These are phyloP conservation scores for Lithophane ornitopus DNA, from an alignment of 2,888 invertebrate species.

Conservation along the genomic window DNA sequence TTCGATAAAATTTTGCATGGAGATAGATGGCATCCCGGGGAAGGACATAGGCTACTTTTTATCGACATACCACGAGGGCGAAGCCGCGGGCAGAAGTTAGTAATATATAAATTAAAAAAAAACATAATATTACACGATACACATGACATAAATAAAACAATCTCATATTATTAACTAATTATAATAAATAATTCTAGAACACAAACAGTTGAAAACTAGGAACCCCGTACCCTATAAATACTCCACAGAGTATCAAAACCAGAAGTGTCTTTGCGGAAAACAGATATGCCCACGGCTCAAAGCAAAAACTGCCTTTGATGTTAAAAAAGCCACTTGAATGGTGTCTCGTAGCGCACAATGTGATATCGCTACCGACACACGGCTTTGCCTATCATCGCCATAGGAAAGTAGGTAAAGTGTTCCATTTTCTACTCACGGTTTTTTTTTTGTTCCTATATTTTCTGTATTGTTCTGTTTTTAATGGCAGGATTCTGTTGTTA, in stretches of 20 bases:
- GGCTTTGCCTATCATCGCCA: conserved; percentile 57
- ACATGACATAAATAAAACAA: not conserved
- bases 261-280: conserved; percentile 57
- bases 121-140: not conserved
- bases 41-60: no score
- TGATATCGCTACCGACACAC: conserved; percentile 59
- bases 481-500: conserved; percentile 58
- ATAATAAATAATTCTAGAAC: not conserved
- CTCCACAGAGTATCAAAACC: conserved; percentile 43
- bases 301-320: conserved; percentile 80
- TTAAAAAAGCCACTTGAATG: conserved; percentile 82
- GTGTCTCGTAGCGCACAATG: conserved; percentile 75
- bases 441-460: conserved; percentile 58
- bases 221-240: not conserved
- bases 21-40: no score
- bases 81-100: no score
- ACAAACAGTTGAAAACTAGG: conserved; percentile 1
- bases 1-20: no score
- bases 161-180: no score
- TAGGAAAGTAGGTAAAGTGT: conserved; percentile 66
- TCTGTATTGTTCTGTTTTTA: conserved; percentile 56
- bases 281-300: conserved; percentile 68
- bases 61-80: no score
- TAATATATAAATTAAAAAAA: no score
- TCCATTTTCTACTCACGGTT: conserved; percentile 61